Evolutionary conservation across 2,797 vertebrate genomes (phyloP).

Genomic region (Artibeus jamaicensis): DNA sequence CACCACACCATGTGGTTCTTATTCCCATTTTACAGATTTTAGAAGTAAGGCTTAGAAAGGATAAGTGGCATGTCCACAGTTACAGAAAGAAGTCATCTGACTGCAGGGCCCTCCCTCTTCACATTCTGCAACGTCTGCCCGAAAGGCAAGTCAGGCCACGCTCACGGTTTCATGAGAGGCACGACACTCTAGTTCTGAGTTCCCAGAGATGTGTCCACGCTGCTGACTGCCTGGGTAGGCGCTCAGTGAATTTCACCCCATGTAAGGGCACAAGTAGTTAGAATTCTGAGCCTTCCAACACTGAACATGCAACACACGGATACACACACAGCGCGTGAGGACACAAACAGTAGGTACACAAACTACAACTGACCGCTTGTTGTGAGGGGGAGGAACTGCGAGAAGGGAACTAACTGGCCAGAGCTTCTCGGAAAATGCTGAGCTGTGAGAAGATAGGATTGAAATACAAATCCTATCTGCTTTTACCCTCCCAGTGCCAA

Average conservation of each 20-base stretch:
- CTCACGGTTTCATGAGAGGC: background rate
- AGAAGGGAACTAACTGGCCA: background rate
- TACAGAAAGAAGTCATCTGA: background rate
- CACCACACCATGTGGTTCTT: background rate
- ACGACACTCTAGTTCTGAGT: background rate
- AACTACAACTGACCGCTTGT: background rate
- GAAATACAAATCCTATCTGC: slow-evolving; percentile 12
- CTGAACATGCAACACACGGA: background rate
- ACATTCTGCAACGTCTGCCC: background rate
- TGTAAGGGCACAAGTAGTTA: background rate
- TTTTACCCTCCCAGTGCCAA: background rate
- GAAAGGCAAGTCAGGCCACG: background rate
- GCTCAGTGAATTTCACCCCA: background rate
- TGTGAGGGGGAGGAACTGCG: background rate
- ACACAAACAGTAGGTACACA: background rate
- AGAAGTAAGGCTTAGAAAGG: background rate
- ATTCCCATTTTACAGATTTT: background rate
- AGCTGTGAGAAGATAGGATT: background rate
- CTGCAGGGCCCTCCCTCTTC: background rate
- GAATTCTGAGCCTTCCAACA: background rate
- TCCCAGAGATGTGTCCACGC: background rate
- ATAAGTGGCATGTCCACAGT: background rate
- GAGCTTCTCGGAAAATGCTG: background rate
- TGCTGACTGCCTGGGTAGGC: background rate
- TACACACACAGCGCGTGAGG: background rate